Percentiles rank a stretch among this genome's conserved stretches.
Evolutionary conservation across 1,140 invertebrate genomes (phyloP).

Genomic region (Aplysia californica): DNA sequence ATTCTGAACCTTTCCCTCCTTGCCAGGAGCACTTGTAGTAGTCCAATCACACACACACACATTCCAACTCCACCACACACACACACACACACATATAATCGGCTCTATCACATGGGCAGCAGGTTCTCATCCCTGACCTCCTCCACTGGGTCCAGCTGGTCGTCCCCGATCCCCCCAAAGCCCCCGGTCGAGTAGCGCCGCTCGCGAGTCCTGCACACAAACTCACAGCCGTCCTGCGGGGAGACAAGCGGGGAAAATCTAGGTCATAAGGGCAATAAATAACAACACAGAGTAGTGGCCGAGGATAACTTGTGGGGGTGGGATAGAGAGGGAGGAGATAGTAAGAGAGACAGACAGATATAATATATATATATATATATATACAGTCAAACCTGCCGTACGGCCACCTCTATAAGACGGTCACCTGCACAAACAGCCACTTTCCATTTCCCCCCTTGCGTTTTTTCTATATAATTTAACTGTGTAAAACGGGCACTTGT

Average conservation of each 20-base stretch:
- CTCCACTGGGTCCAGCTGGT: conserved; percentile 59
- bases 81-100: not conserved
- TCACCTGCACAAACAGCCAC: too few species aligned
- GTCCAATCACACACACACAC: too few species aligned
- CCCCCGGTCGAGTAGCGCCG: conserved; percentile 42
- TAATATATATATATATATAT: not conserved
- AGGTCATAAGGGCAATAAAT: not conserved
- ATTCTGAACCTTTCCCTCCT: too few species aligned
- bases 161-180: conserved; percentile 66
- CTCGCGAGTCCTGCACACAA: conserved; percentile 62
- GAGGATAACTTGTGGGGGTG: not conserved
- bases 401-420: too few species aligned
- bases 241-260: conserved; percentile 6
- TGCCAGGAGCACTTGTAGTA: too few species aligned
- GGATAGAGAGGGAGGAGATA: too few species aligned
- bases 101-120: conserved; percentile 54
- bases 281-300: not conserved
- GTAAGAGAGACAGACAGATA: not conserved
- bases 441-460: too few species aligned
- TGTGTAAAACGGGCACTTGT: too few species aligned
- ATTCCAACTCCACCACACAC: not conserved
- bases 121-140: conserved; percentile 64
- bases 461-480: too few species aligned
- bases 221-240: conserved; percentile 68
- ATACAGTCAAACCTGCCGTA: not conserved